Conservation (phyloP, 2,113 vertebrate species). For the Myotis davidii region DNA sequence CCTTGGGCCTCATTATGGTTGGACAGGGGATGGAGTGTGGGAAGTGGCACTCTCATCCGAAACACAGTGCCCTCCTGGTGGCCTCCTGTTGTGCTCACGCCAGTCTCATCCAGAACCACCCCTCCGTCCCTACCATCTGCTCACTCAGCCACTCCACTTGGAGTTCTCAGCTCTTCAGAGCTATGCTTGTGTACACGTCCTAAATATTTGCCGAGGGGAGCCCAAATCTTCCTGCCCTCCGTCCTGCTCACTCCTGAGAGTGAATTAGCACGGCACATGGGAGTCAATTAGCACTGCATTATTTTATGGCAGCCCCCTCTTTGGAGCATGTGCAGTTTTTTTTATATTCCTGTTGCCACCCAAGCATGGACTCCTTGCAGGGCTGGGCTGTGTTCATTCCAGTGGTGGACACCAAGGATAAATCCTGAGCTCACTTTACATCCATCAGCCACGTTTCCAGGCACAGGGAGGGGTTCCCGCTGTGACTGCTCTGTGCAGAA, state of each 20-base stretch:
- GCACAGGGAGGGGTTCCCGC: not conserved
- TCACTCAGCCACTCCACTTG: slow-evolving; percentile 34
- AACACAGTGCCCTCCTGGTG: rapidly evolving
- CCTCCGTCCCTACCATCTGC: slow-evolving; percentile 34
- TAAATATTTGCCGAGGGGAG: slow-evolving; percentile 76
- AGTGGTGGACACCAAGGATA: slow-evolving; percentile 56
- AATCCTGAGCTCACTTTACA: slow-evolving; percentile 43
- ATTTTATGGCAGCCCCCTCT: slow-evolving; percentile 28
- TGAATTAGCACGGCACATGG: slow-evolving; percentile 65
- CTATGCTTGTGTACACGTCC: slow-evolving; percentile 51
- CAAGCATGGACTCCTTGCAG: slow-evolving; percentile 41
- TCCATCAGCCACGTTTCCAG: not conserved
- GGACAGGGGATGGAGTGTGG: not conserved
- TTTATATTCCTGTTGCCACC: slow-evolving; percentile 51
- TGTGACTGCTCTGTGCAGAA: not conserved
- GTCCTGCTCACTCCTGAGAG: not conserved
- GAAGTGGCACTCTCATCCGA: not conserved
- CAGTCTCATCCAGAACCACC: not conserved
- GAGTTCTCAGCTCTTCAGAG: slow-evolving; percentile 64
- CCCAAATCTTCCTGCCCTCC: slow-evolving; percentile 45
- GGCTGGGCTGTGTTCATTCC: slow-evolving; percentile 42
- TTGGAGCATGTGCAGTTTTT: not conserved
- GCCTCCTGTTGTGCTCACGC: not conserved
- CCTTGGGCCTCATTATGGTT: not conserved
- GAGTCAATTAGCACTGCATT: slow-evolving; percentile 69